Base-by-base conservation (phyloP, 2,888 invertebrate genomes). In the Stegophylla sp. region DNA sequence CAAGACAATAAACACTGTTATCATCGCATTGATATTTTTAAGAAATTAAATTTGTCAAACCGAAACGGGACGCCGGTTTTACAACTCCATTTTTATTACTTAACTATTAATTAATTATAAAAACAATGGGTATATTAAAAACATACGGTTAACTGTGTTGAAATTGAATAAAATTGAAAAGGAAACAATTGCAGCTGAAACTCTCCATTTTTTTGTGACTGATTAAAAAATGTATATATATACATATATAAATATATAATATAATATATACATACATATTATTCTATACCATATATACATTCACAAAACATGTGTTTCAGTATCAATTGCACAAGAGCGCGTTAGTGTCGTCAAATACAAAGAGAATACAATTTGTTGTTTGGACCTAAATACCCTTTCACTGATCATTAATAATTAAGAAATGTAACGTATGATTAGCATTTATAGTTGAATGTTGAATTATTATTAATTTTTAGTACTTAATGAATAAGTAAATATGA, bases 201-300 rank as follows among this genome's bases (percentile, higher is more conserved):
- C 79, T 79, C 79, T 79, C 79, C 79, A 79, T 79, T 79, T 79
- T 76, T 79, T 79, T 79, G 79, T 79, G 79, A 79, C 79, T 79
- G 79, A 79, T 79, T 79, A 79, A 79, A 79, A 79, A 79, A 79
- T 48, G 34, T 17, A 74, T 51, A 69, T 69, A 56, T 41, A 72
- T 56, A 71, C 26, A 61, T 61, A 28, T 61, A 23, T 69, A 53
- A n/a, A 71, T 71, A 53, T 53, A 41, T 41, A 53, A n/a, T 56
- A 23, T 56, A n/a, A 53, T 53, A 56, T 56, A 56, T 59, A 13
- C 59, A 59, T 59, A 73, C 41, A 17, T 20, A 10, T 74, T 23
- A 51, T 64, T 66, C 67, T 69, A 71, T 71, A 59, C 51, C 69
- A 79, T 79, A 79, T 48, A 79, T 69, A 61, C 79, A 79, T 79